Percentiles rank a stretch among this genome's conserved stretches.
Conservation (phyloP, 2,888 invertebrate genomes). For the Eilema sororculum region DNA sequence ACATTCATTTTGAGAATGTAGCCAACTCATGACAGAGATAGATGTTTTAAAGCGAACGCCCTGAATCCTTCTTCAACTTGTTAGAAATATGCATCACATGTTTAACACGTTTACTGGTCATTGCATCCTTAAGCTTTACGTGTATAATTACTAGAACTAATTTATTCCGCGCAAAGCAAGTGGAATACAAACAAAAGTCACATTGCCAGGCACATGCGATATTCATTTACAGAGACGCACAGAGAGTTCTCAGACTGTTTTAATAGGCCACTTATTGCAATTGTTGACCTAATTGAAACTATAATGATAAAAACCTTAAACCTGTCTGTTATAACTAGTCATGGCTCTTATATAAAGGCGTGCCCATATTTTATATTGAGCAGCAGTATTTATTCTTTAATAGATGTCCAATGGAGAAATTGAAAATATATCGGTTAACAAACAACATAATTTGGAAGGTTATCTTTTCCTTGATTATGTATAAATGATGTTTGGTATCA, state of each 20-base stretch:
- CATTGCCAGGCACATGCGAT: constrained; percentile 59
- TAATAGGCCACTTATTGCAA: constrained; percentile 53
- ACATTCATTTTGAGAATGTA: neutral
- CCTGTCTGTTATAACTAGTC: neutral
- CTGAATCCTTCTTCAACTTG: neutral
- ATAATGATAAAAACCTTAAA: constrained; percentile 29
- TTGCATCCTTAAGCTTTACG: constrained; percentile 27
- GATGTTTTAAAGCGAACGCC: neutral
- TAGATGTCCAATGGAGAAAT: neutral
- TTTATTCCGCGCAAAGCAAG: constrained; percentile 36
- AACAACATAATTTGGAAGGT: too few species aligned
- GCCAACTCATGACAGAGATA: neutral
- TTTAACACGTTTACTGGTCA: constrained; percentile 16
- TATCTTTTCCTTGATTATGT: too few species aligned
- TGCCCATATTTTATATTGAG: neutral
- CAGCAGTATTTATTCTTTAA: neutral
- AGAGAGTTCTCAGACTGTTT: constrained; percentile 47
- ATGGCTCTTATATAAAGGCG: neutral
- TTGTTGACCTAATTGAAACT: constrained; percentile 41
- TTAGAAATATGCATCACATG: constrained; percentile 12
- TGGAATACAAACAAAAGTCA: constrained; percentile 51
- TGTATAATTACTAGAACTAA: constrained; percentile 45
- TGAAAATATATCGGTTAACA: neutral
- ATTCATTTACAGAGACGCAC: constrained; percentile 45
- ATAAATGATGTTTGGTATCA: neutral